Evolutionary conservation across 37 sponge, comb jelly and placozoan species (phyloP), one percentile per base, ranked within the genome.

Genomic region (Ephydatia muelleri): DNA sequence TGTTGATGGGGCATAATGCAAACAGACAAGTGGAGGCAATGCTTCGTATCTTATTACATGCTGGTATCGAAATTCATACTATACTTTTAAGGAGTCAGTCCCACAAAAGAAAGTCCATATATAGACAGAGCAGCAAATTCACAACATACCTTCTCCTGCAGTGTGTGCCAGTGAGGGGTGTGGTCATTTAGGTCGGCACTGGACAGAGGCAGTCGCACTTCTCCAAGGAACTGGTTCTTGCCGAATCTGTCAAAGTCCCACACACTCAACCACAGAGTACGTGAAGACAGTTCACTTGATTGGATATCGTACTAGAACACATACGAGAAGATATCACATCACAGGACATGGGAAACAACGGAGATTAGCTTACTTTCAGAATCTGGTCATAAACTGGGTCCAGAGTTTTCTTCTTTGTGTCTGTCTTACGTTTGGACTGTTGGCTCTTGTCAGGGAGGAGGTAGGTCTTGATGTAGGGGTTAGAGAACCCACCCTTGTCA

Each of bases 241-340:
- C 89, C 89, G 75, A 92, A 88, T 48, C 82, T 72, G 75, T 92
- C 92, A 78, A 79, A 85, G 86, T 88, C 86, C 92, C 92, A 92
- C 49, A 92, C 79, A 81, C 89, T 88, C 86, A 92, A 38, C 85
- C 85, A 85, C 28, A 92, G 66, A 31, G 86, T 88, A 2, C 49
- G 79, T 22, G 67, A 29, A 5, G n/a, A 27, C 43, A 84, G 29
- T 25, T 83, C 88, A 37, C 32, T 19, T 26, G 21, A 0, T 48
- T 74, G 37, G 27, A 79, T 22, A 19, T 74, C 32, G 40, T 87
- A 78, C 88, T 91, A 78, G 23, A 82, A 26, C 37, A 29, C 22
- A 81, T 9, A 38, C 43, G 37, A 35, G 49, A n/a, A 48, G 36
- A 43, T 6, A 43, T 43, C 3, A 43, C 43, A 43, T 43, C 43